Percentiles rank a stretch among this genome's conserved stretches.
Evolutionary conservation across 2,888 invertebrate genomes (phyloP).

Genomic region (Caenorhabditis sinica): DNA sequence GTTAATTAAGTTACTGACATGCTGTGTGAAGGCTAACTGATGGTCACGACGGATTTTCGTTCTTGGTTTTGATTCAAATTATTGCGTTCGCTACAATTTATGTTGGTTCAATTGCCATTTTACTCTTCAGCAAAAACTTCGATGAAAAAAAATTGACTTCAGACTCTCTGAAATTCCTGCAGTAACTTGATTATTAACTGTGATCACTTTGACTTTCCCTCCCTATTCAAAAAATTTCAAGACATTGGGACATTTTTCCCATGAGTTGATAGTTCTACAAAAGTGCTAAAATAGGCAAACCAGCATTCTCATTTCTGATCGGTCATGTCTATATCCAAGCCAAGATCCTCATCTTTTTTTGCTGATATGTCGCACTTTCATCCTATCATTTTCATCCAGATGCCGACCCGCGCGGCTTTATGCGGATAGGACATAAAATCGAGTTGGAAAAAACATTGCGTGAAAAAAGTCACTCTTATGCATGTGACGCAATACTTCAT

Average conservation of each 20-base stretch:
- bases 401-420: conserved; percentile 7
- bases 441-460: conserved; percentile 62
- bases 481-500: conserved; percentile 65
- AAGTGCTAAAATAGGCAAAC: too few species aligned
- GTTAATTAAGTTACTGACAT: conserved; percentile 57
- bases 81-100: too few species aligned
- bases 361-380: conserved; percentile 20
- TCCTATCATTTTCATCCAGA: conserved; percentile 19
- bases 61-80: background rate
- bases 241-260: too few species aligned
- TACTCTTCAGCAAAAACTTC: too few species aligned
- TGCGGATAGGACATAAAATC: conserved; percentile 41
- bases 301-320: background rate
- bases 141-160: too few species aligned
- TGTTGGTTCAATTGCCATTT: too few species aligned
- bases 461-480: conserved; percentile 52
- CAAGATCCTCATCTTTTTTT: background rate
- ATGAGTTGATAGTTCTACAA: too few species aligned
- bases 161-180: too few species aligned
- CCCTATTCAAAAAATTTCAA: too few species aligned
- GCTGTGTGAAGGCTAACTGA: conserved; percentile 4
- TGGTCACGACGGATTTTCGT: background rate
- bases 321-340: background rate
- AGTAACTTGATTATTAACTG: too few species aligned
- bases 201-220: too few species aligned